Base-by-base conservation (phyloP, 2,888 invertebrate species). In the Troides helena region DNA sequence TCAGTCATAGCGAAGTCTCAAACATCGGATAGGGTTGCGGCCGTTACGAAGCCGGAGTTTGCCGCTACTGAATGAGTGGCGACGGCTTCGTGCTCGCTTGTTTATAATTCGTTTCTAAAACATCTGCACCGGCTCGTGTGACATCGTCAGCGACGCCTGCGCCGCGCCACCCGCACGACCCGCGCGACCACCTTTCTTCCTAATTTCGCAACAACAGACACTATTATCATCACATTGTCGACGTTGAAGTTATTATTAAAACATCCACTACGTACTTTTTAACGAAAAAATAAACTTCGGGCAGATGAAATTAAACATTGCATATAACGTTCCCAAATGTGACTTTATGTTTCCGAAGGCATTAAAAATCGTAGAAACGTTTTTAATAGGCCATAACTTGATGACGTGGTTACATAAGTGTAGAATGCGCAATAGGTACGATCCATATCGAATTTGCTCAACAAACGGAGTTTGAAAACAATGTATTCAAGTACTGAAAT, bases 1-100 rank as follows among this genome's bases (percentile, higher is more conserved):
- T 83, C 79, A 85, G 83, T 85, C 85, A 87, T 87, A 87, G 86
- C 82, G 82, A 79, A 81, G 80, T 82, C 74, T 77, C 80, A 82
- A 80, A 78, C 82, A 84, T 84, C 77, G 82, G 82, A 84, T 79
- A 81, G 81, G 81, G 84, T 83, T 80, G 79, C 78, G 74, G 76
- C 77, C 74, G 70, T 50, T 57, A 57, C 36, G 68, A 61, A 65
- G 70, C 61, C 57, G 43, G 17, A 56, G 61, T 64, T 57, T 46
- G n/a, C 57, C n/a, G 61, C 64, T 70, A 71, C 72, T 70, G 73
- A 74, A 66, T 64, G 72, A 62, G 56, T 57, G 53, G 63, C 71
- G 62, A 43, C 59, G 69, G 65, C 36, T 14, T 18, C 18, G 69
- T 65, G 53, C 56, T 64, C 65, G 71, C 67, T 39, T 76, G 76